A percentile compares a stretch with the other conserved stretches of the same genome.
These are phyloP conservation scores for Columba livia DNA, from an alignment of 2,113 vertebrate genomes.

Conservation along the genomic window DNA sequence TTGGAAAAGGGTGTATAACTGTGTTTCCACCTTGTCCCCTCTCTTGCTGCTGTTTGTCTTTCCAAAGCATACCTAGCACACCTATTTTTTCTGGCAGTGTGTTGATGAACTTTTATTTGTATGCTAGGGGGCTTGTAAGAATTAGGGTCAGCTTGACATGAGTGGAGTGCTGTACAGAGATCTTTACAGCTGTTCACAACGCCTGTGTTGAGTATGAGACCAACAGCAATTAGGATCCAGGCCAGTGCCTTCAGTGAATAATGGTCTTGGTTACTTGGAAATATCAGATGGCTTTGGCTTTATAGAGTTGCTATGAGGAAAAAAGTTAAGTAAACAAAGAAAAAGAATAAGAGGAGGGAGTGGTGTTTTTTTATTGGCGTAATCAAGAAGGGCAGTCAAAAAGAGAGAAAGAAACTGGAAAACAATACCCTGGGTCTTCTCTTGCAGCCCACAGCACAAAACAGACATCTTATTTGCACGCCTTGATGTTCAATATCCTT, in stretches of 20 bases:
- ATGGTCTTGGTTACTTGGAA: constrained; percentile 62
- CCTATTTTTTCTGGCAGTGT: constrained; percentile 15
- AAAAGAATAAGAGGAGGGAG: constrained; percentile 67
- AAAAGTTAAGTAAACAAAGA: constrained; percentile 68
- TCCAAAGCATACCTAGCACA: background rate
- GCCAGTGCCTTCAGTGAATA: constrained; percentile 65
- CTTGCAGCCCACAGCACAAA: background rate
- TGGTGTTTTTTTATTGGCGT: constrained; percentile 42
- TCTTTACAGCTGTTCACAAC: constrained; percentile 51
- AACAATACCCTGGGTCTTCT: constrained; percentile 39
- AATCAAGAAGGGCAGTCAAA: constrained; percentile 37
- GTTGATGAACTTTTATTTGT: background rate
- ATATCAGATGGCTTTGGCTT: constrained; percentile 60
- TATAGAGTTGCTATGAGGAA: constrained; percentile 59
- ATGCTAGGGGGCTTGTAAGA: background rate
- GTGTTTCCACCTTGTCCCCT: background rate
- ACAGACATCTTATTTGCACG: background rate
- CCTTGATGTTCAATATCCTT: background rate
- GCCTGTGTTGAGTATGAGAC: constrained; percentile 26
- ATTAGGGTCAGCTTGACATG: constrained; percentile 47
- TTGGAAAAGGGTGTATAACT: background rate
- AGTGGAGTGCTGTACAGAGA: constrained; percentile 12
- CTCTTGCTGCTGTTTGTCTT: background rate
- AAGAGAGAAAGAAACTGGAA: constrained; percentile 3
- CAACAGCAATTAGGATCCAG: constrained; percentile 56